phyloP scores from a whole-genome alignment of 2,113 vertebrate species.

The Periophthalmodon schlosseri region DNA sequence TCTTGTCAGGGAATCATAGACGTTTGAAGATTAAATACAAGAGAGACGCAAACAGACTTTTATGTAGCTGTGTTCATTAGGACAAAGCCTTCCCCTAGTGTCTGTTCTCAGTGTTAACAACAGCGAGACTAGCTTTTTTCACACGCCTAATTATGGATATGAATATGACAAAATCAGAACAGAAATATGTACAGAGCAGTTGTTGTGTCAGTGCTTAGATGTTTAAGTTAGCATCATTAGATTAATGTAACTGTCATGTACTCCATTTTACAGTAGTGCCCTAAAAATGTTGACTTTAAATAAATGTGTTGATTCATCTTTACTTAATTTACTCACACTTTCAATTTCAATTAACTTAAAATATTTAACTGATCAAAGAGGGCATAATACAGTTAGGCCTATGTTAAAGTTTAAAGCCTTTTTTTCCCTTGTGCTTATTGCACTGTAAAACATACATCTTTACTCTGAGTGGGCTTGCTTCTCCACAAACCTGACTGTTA shows the following conservation, averaged over 20 bases:
- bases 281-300: neutral
- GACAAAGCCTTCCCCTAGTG: slow-evolving; percentile 3
- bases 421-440: no score
- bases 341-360: neutral
- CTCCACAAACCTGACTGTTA: no score
- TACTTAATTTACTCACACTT: no score
- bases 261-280: neutral
- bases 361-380: no score
- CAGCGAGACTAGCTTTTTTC: slow-evolving; percentile 1
- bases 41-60: slow-evolving; percentile 8
- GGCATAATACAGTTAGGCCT: neutral
- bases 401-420: no score
- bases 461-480: no score
- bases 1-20: slow-evolving; percentile 19
- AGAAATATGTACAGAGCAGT: neutral
- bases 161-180: neutral
- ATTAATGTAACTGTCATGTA: neutral
- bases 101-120: slow-evolving; percentile 4
- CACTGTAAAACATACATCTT: no score
- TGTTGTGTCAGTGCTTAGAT: neutral
- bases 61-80: slow-evolving; percentile 9
- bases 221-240: neutral
- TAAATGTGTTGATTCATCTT: no score
- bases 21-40: slow-evolving; percentile 19
- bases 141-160: slow-evolving; percentile 1